phyloP scores from a whole-genome alignment of 2,797 vertebrate species.

The Buphagus erythrorhynchus region DNA sequence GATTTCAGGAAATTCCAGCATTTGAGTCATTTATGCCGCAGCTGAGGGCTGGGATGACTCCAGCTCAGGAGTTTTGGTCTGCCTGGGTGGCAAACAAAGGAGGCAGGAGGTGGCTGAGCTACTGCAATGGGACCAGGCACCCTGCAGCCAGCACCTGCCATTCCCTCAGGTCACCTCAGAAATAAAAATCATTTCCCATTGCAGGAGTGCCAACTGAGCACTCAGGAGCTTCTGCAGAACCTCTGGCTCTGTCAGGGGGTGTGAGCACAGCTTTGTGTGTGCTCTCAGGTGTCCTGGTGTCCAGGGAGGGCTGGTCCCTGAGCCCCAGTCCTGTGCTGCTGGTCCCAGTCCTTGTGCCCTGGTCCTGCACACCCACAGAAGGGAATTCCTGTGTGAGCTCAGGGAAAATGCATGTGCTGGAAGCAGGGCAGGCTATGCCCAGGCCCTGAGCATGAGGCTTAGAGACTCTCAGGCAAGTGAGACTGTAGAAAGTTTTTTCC shows the following conservation, averaged over 20 bases:
- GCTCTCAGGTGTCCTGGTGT: not conserved
- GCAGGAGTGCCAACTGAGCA: not conserved
- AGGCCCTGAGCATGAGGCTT: rapidly evolving
- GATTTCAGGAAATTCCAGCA: not conserved
- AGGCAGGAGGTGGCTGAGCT: not conserved
- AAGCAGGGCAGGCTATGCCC: not conserved
- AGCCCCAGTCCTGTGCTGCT: rapidly evolving
- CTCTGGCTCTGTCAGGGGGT: not conserved
- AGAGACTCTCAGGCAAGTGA: not conserved
- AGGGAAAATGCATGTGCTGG: not conserved
- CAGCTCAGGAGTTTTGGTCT: not conserved
- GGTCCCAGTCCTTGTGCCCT: not conserved
- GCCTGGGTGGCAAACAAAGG: not conserved
- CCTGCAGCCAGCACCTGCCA: not conserved
- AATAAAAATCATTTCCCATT: not conserved
- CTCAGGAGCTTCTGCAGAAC: not conserved
- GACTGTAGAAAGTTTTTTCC: not conserved
- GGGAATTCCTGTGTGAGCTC: not conserved
- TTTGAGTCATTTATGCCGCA: not conserved
- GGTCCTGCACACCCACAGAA: not conserved
- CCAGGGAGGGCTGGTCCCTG: rapidly evolving
- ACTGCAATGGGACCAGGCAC: not conserved
- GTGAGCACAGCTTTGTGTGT: not conserved
- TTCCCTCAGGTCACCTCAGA: not conserved
- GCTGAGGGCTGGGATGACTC: not conserved